A percentile compares a stretch with the other conserved stretches of the same genome.
These are phyloP conservation scores for Corythornis leucogaster DNA, from an alignment of 2,797 vertebrate species.

Conservation along the genomic window DNA sequence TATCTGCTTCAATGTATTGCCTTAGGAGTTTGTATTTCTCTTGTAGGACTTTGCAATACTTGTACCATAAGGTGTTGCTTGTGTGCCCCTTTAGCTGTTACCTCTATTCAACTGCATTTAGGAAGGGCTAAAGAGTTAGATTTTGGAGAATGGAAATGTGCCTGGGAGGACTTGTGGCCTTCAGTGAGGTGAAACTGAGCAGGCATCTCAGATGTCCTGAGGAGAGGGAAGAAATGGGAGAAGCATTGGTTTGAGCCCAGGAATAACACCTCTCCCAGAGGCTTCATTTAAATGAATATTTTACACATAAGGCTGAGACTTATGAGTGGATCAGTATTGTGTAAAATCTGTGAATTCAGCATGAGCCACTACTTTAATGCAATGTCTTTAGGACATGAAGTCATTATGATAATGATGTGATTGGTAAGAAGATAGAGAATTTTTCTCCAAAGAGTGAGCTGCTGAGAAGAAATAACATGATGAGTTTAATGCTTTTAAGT, in stretches of 20 bases:
- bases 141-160: not conserved
- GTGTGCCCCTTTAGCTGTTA: not conserved
- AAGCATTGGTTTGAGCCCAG: not conserved
- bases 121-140: not conserved
- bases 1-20: not conserved
- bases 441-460: slow-evolving; percentile 40
- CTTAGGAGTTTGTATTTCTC: not conserved
- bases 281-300: slow-evolving; percentile 23
- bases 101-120: not conserved
- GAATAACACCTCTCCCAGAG: not conserved
- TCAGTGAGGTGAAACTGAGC: not conserved
- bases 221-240: not conserved
- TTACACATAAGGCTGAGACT: slow-evolving; percentile 18
- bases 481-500: not conserved
- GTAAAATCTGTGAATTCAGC: slow-evolving; percentile 47
- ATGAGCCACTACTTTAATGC: slow-evolving; percentile 3
- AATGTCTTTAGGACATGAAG: slow-evolving; percentile 60
- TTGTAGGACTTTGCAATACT: not conserved
- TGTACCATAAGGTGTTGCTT: not conserved
- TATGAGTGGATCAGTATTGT: slow-evolving; percentile 9
- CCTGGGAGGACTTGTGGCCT: fast-evolving
- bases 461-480: not conserved
- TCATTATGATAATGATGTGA: slow-evolving; percentile 59
- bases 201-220: not conserved
- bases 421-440: slow-evolving; percentile 43